These are phyloP conservation scores for Nemotelus pantherinus DNA, from an alignment of 2,888 invertebrate species.

Conservation along the genomic window DNA sequence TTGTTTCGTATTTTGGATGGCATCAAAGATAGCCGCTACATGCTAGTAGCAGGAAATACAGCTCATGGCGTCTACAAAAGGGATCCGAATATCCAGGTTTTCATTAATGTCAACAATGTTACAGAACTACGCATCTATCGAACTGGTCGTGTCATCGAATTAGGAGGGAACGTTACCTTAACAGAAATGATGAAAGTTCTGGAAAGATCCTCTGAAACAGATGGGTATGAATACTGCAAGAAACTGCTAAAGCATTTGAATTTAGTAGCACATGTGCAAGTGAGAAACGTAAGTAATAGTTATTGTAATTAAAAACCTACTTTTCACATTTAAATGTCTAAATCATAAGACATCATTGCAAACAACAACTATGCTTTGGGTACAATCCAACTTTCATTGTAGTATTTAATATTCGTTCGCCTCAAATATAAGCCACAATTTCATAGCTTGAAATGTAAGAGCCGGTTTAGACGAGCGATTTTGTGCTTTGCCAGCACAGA, in stretches of 20 bases:
- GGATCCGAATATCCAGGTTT: constrained; percentile 61
- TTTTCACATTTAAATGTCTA: not conserved
- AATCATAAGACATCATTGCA: not conserved
- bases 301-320: constrained; percentile 46
- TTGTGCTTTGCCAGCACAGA: no score
- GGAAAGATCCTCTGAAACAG: constrained; percentile 58
- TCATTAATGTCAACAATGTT: constrained; percentile 73
- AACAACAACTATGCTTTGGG: not conserved
- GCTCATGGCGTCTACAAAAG: constrained; percentile 72
- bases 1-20: constrained; percentile 37
- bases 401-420: no score
- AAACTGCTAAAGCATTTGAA: constrained; percentile 68
- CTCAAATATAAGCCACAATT: no score
- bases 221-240: constrained; percentile 66
- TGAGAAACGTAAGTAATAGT: constrained; percentile 68
- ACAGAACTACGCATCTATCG: constrained; percentile 67
- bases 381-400: no score
- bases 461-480: no score
- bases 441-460: no score
- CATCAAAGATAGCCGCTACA: constrained; percentile 66
- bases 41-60: constrained; percentile 80
- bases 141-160: constrained; percentile 63
- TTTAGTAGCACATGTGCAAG: constrained; percentile 69
- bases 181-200: constrained; percentile 65
- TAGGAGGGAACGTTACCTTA: constrained; percentile 71